Evolutionary conservation across 1,140 invertebrate genomes (phyloP).

Genomic region (Colletes latitarsis): DNA sequence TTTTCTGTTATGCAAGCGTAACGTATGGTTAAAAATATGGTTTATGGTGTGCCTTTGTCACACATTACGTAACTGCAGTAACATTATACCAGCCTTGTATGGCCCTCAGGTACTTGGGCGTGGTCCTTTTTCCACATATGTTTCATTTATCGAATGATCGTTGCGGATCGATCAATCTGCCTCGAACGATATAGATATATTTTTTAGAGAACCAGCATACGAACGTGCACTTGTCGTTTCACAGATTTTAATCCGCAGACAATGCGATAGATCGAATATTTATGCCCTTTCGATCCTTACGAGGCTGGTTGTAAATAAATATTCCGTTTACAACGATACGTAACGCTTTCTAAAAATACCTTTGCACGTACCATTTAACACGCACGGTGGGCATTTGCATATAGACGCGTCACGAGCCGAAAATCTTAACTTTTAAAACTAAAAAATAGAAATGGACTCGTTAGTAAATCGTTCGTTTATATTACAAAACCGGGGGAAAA

Average conservation of each 20-base stretch:
- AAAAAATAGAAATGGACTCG: too few species aligned
- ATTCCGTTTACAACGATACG: neutral
- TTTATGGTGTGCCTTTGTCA: constrained; percentile 41
- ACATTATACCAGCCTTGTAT: constrained; percentile 12
- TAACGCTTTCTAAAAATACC: neutral
- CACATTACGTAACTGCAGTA: constrained; percentile 29
- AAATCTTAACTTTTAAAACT: too few species aligned
- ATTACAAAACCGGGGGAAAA: too few species aligned
- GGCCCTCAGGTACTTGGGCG: constrained; percentile 40
- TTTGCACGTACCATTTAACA: neutral
- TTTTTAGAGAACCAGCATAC: constrained; percentile 37
- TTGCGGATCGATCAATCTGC: constrained; percentile 37
- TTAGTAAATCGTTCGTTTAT: neutral
- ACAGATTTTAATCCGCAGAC: constrained; percentile 29
- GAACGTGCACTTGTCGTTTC: constrained; percentile 22
- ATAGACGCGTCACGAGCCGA: too few species aligned
- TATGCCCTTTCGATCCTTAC: constrained; percentile 1
- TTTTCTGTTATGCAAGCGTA: constrained; percentile 10
- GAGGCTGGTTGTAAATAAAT: constrained; percentile 2
- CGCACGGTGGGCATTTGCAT: too few species aligned
- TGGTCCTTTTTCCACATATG: constrained; percentile 34
- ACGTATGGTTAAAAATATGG: constrained; percentile 3
- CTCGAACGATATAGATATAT: constrained; percentile 22
- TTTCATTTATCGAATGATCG: constrained; percentile 43
- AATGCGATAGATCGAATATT: constrained; percentile 21